Conservation (phyloP, 2,888 invertebrate genomes). For the Ectropis crepuscularia region DNA sequence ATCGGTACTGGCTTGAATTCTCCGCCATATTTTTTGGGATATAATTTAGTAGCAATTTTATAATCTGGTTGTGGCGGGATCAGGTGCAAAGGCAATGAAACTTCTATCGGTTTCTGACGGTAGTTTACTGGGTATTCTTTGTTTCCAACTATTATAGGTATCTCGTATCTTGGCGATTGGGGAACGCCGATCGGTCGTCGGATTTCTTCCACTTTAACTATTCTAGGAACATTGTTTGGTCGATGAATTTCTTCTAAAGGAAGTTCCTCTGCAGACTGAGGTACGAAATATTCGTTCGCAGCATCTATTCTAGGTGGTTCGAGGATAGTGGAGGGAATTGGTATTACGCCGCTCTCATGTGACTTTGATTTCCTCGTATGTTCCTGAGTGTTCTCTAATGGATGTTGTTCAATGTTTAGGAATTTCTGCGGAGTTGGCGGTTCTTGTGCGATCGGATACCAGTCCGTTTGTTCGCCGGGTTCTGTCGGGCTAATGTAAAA, state of each 20-base stretch:
- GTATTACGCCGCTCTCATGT: conserved; percentile 41
- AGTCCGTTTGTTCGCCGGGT: conserved; percentile 67
- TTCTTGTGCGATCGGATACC: conserved; percentile 69
- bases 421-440: conserved; percentile 30
- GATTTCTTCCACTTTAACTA: conserved; percentile 47
- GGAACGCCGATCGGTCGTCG: conserved; percentile 49
- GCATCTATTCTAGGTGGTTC: conserved; percentile 69
- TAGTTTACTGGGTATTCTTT: conserved; percentile 40
- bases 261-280: conserved; percentile 50
- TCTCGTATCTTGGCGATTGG: conserved; percentile 37
- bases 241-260: conserved; percentile 70
- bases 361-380: conserved; percentile 35
- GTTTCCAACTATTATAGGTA: conserved; percentile 40
- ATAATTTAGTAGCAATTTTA: conserved; percentile 80
- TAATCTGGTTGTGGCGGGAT: conserved; percentile 63
- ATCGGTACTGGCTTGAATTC: conserved; percentile 77
- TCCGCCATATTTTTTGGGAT: conserved; percentile 85
- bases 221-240: conserved; percentile 63
- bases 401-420: conserved; percentile 48
- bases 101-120: conserved; percentile 54
- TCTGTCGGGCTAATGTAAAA: conserved; percentile 61
- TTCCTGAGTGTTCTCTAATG: conserved; percentile 33
- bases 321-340: conserved; percentile 63
- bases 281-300: conserved; percentile 62
- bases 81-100: conserved; percentile 60